Conservation (phyloP, 2,113 vertebrate genomes). For the Leptocoma aspasia region DNA sequence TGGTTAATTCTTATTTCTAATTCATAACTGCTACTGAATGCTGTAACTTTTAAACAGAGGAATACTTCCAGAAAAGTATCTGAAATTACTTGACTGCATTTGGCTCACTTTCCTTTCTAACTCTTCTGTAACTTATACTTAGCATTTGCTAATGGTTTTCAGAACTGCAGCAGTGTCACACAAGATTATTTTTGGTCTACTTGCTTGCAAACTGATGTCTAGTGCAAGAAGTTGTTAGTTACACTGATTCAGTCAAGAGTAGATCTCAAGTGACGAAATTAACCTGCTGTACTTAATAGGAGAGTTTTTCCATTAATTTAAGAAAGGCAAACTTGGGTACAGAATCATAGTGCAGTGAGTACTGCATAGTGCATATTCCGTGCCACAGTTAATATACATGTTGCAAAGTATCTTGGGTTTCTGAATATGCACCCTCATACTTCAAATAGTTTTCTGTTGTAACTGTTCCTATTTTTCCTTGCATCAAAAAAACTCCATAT, state of each 20-base stretch:
- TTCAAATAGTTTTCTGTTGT: not conserved
- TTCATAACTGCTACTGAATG: not conserved
- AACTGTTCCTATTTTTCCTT: not conserved
- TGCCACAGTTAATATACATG: not conserved
- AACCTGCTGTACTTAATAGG: not conserved
- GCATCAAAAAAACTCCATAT: not conserved
- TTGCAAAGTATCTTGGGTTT: not conserved
- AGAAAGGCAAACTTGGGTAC: not conserved
- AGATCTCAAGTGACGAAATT: not conserved
- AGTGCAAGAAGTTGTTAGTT: not conserved
- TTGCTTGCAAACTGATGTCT: not conserved
- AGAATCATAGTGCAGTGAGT: not conserved
- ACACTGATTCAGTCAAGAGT: not conserved
- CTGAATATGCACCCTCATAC: not conserved
- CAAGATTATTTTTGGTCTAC: not conserved
- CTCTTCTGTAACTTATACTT: not conserved
- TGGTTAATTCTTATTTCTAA: not conserved
- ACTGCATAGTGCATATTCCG: not conserved
- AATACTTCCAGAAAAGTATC: not conserved
- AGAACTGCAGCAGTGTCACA: not conserved
- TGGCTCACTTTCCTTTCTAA: not conserved
- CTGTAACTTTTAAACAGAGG: not conserved
- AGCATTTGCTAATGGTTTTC: accelerated
- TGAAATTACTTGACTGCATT: not conserved
- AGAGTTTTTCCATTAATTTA: not conserved